Conservation (phyloP, 2,113 vertebrate species). For the Apteryx owenii region DNA sequence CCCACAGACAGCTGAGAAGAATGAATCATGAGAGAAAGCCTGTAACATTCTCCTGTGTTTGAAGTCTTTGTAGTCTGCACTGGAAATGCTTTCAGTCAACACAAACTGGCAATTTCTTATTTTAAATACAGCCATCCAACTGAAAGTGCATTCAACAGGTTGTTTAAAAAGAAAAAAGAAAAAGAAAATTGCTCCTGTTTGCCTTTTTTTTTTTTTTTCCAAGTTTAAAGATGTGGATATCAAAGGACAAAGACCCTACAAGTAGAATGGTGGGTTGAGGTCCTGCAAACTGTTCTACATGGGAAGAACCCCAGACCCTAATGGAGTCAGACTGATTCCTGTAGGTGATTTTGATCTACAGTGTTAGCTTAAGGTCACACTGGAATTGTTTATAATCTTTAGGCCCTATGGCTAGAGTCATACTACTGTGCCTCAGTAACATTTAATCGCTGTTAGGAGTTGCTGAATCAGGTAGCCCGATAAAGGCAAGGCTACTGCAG, state of each 20-base stretch:
- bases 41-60: neutral
- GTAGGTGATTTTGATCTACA: neutral
- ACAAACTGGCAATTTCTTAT: neutral
- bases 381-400: neutral
- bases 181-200: neutral
- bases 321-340: neutral
- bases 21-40: slow-evolving; percentile 6
- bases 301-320: neutral
- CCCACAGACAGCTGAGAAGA: neutral
- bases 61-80: neutral
- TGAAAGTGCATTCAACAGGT: neutral
- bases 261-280: neutral
- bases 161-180: neutral
- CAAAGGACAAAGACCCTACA: neutral
- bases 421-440: neutral
- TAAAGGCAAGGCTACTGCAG: neutral
- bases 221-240: neutral
- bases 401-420: neutral
- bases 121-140: neutral
- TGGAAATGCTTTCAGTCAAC: neutral
- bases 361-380: neutral
- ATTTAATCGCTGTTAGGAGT: neutral
- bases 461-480: neutral
- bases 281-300: neutral
- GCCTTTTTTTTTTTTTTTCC: neutral